Base-by-base conservation (phyloP, 2,888 invertebrate genomes). In the Liodrosophila aerea region DNA sequence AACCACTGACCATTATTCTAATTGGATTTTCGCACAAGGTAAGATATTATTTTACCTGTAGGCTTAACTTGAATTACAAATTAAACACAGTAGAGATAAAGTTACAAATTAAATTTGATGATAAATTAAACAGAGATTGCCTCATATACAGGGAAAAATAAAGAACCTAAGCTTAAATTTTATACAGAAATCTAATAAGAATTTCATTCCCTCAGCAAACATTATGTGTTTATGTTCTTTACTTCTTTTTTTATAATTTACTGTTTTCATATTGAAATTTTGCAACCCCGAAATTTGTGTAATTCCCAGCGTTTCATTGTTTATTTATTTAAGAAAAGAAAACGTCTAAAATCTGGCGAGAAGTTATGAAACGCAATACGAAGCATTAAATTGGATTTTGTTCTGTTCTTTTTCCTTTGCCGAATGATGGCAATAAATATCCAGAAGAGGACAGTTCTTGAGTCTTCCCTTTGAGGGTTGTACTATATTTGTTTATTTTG, bases 401-500 rank as follows among this genome's bases (percentile, higher is more conserved):
- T 33, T 11, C 2, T 11, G n/a, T n/a, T n/a, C n/a, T 4, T 36
- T n/a, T 18, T 63, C 51, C 47, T 37, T 4, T 34, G 51, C 29
- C 15, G 36, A 39, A 46, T 18, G 49, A 53, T 54, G 70, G 61
- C 62, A 54, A 84, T 81, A 84, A 78, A 84, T 66, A 58, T 62
- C 31, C 27, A 9, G 46, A 41, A 43, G 60, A 54, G 56, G 62
- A 64, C 64, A 57, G 54, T 39, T 61, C 45, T 47, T 12, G 27
- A 47, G 31, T 29, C 5, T 18, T 46, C 37, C 45, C 56, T 4
- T 2, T 22, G 53, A 64, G 76, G 85, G 81, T 76, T 85, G 71
- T 43, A 46, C 60, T 34, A 31, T 44, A 41, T 73, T 76, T 82
- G 76, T 76, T 85, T 85, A 62, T 70, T 74, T 85, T 74, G 77